A percentile compares a stretch with the other conserved stretches of the same genome.
These are phyloP conservation scores for Ormyrus labotus DNA, from an alignment of 2,888 invertebrate species.

Conservation along the genomic window DNA sequence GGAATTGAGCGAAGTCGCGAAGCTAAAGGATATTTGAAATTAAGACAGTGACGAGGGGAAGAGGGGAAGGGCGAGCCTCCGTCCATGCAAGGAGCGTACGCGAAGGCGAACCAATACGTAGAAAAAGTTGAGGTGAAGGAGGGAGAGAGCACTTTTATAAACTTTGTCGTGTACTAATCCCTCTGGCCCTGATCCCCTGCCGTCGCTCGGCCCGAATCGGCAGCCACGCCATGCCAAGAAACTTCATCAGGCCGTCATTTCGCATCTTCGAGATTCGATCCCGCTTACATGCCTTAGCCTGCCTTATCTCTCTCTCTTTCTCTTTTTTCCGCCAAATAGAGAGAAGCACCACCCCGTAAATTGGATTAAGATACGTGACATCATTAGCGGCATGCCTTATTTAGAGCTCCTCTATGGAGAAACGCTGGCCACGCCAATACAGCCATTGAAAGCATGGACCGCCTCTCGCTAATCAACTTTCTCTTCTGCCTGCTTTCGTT, in stretches of 20 bases:
- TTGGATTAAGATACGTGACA: constrained; percentile 76
- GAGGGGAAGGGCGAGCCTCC: constrained; percentile 57
- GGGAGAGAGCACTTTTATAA: constrained; percentile 70
- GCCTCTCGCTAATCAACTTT: constrained; percentile 45
- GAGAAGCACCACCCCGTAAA: constrained; percentile 65
- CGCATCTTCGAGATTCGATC: constrained; percentile 68
- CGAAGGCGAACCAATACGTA: not conserved
- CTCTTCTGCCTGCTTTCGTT: not conserved
- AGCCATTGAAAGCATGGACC: constrained; percentile 43
- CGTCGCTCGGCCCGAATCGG: not conserved
- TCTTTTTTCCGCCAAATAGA: constrained; percentile 47
- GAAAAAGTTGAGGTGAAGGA: constrained; percentile 53
- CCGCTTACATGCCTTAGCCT: constrained; percentile 61
- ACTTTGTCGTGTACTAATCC: constrained; percentile 74
- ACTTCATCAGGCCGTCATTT: constrained; percentile 75
- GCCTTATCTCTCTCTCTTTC: constrained; percentile 46
- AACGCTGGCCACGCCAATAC: constrained; percentile 22
- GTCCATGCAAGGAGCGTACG: not conserved
- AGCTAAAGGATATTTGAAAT: constrained; percentile 31
- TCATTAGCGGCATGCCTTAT: constrained; percentile 73
- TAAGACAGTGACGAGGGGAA: constrained; percentile 23
- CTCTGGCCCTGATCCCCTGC: constrained; percentile 66
- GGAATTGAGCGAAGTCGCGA: constrained; percentile 56
- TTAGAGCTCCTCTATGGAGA: constrained; percentile 56
- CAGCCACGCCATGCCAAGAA: constrained; percentile 58